A percentile compares a stretch with the other conserved stretches of the same genome.
Evolutionary conservation across 2,797 vertebrate genomes (phyloP).

Genomic region (Eleutherodactylus coqui): DNA sequence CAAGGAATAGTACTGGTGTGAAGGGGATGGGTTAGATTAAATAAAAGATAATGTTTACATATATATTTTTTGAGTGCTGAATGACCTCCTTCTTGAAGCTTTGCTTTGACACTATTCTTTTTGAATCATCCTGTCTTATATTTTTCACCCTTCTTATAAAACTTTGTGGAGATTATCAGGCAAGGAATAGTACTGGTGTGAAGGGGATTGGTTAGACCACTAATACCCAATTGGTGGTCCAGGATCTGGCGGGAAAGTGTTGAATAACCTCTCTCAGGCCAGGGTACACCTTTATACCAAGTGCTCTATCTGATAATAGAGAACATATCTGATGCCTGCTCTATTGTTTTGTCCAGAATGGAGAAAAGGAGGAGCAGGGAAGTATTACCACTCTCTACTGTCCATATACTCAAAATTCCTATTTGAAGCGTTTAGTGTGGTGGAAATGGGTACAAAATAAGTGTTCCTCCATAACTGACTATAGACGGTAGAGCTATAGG

Average conservation of each 20-base stretch:
- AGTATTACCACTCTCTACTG: too few relatives aligned
- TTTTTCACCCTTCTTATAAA: background rate
- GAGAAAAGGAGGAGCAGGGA: background rate
- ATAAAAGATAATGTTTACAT: too few relatives aligned
- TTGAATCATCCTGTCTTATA: too few relatives aligned
- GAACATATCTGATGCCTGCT: background rate
- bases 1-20: background rate
- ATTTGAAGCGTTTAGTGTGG: background rate
- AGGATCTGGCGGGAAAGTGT: background rate
- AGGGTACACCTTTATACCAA: background rate
- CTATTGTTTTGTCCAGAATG: background rate
- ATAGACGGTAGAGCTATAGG: background rate
- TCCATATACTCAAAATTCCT: background rate
- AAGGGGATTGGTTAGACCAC: background rate
- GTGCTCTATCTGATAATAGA: background rate
- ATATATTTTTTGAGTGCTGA: too few relatives aligned
- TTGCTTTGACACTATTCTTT: too few relatives aligned
- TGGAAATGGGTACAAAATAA: background rate
- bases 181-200: background rate
- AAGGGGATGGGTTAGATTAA: background rate
- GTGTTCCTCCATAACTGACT: background rate
- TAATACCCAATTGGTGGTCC: background rate
- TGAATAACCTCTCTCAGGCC: background rate
- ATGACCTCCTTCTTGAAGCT: too few relatives aligned
- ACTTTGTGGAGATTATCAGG: background rate